These are phyloP conservation scores for Uria lomvia DNA, from an alignment of 2,113 vertebrate species.

Conservation along the genomic window DNA sequence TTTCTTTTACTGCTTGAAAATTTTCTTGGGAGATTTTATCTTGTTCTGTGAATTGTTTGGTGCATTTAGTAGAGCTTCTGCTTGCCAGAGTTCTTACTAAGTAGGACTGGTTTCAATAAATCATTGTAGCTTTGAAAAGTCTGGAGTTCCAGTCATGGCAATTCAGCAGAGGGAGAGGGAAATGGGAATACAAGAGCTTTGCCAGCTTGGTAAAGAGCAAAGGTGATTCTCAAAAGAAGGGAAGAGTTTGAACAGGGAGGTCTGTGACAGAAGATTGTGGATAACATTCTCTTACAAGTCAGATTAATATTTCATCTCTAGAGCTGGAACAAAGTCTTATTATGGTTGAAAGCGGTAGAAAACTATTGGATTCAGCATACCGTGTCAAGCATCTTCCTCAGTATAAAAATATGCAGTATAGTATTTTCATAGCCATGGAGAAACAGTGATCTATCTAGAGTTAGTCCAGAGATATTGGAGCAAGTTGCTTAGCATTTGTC, in stretches of 20 bases:
- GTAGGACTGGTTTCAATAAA: slow-evolving; percentile 52
- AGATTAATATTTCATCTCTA: neutral
- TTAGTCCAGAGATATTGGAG: neutral
- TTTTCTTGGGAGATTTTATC: slow-evolving; percentile 32
- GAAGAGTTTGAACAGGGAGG: neutral
- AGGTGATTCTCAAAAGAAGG: neutral
- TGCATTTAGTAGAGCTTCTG: slow-evolving; percentile 36
- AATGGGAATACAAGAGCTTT: neutral
- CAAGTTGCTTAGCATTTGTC: neutral
- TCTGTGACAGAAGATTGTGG: neutral
- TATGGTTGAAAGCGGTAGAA: neutral
- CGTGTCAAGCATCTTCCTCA: neutral
- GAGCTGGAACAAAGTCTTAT: neutral
- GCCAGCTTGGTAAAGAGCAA: neutral
- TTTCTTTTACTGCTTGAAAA: slow-evolving; percentile 45
- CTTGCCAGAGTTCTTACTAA: slow-evolving; percentile 14
- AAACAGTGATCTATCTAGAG: neutral
- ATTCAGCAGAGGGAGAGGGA: neutral
- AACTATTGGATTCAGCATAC: neutral
- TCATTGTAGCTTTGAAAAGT: slow-evolving; percentile 19
- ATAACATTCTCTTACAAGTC: neutral
- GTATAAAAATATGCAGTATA: neutral
- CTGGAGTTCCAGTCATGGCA: neutral
- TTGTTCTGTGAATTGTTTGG: slow-evolving; percentile 16
- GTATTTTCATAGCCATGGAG: neutral